Evolutionary conservation across 2,113 vertebrate species (phyloP).

Genomic region (Tricholaema leucomelas): DNA sequence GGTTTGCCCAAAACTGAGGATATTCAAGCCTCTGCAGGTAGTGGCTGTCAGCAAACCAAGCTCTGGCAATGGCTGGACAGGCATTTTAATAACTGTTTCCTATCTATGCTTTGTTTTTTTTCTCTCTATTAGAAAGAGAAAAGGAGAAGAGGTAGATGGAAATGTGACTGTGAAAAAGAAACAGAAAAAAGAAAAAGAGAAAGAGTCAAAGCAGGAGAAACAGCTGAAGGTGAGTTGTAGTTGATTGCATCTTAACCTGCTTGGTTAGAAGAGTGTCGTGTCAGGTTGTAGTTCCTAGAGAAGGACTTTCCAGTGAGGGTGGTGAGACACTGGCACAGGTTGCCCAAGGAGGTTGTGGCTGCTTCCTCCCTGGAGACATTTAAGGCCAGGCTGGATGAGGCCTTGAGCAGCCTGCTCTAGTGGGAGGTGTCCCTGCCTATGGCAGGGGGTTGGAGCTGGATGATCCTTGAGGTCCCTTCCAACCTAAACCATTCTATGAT

Average conservation of each 20-base stretch:
- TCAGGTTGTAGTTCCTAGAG: background rate
- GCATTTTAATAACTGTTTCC: background rate
- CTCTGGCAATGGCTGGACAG: background rate
- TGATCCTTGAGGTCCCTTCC: too few relatives aligned
- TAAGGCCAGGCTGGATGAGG: too few relatives aligned
- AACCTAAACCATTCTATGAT: too few relatives aligned
- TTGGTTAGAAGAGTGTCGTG: background rate
- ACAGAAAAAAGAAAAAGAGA: slow-evolving; percentile 86
- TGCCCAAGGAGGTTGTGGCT: too few relatives aligned
- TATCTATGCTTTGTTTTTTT: background rate
- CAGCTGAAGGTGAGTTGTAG: slow-evolving; percentile 79
- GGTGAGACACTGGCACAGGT: too few relatives aligned
- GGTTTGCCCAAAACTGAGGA: background rate
- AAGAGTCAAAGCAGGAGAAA: slow-evolving; percentile 83
- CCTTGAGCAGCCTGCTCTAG: too few relatives aligned
- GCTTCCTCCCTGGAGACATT: too few relatives aligned
- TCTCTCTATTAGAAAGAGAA: slow-evolving; percentile 85
- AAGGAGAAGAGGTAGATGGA: slow-evolving; percentile 85
- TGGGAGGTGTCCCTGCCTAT: too few relatives aligned
- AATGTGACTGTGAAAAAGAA: slow-evolving; percentile 85
- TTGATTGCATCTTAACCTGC: background rate
- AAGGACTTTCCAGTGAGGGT: too few relatives aligned
- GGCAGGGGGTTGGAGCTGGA: too few relatives aligned
- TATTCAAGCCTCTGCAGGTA: slow-evolving; percentile 26
- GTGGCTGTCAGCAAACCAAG: background rate